Percentiles rank a stretch among this genome's conserved stretches.
Conservation (phyloP, 2,113 vertebrate species). For the Strix aluco region DNA sequence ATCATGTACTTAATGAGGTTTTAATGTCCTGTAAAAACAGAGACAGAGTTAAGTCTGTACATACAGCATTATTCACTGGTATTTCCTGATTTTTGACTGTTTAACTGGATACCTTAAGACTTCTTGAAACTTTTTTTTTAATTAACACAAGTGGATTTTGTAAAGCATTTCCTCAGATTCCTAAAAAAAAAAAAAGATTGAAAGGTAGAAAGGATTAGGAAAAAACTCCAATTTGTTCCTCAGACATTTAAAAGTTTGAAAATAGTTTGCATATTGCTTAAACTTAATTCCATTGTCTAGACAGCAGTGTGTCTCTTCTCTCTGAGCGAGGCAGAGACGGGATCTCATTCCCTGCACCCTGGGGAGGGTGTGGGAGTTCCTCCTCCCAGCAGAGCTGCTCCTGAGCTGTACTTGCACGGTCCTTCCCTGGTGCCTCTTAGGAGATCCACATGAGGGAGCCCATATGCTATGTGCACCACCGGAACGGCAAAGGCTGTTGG, state of each 20-base stretch:
- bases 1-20: background rate
- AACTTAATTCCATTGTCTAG: background rate
- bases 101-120: background rate
- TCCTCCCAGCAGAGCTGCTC: background rate
- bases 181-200: background rate
- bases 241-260: background rate
- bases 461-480: background rate
- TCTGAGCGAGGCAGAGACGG: background rate
- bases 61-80: background rate
- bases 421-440: background rate
- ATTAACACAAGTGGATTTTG: background rate
- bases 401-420: background rate
- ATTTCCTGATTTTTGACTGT: background rate
- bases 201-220: background rate
- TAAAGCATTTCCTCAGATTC: background rate
- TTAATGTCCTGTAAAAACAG: background rate
- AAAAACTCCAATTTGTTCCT: background rate
- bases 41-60: background rate
- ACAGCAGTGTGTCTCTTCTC: background rate
- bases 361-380: background rate
- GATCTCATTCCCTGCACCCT: background rate
- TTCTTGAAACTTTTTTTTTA: background rate
- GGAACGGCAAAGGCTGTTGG: background rate
- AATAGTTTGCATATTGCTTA: background rate
- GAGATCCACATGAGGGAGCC: conserved; percentile 46